A percentile compares a stretch with the other conserved stretches of the same genome.
These are phyloP conservation scores for Ptychochromis oligacanthus DNA, from an alignment of 2,113 vertebrate species.

Conservation along the genomic window DNA sequence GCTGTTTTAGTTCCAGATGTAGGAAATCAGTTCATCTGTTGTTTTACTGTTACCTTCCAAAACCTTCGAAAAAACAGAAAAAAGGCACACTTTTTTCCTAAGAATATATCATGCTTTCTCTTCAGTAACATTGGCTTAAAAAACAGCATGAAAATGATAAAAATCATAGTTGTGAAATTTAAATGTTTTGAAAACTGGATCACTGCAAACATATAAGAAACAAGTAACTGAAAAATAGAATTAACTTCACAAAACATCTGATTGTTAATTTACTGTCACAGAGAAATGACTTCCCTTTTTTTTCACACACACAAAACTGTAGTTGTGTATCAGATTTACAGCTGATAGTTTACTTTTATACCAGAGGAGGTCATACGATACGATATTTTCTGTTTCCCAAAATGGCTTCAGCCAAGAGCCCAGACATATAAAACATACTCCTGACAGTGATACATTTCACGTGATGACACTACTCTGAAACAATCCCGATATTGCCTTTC, in stretches of 20 bases:
- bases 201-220: background rate
- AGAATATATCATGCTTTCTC: background rate
- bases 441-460: constrained; percentile 77
- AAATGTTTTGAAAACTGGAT: background rate
- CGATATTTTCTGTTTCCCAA: constrained; percentile 80
- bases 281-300: constrained; percentile 26
- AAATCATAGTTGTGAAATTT: background rate
- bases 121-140: background rate
- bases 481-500: constrained; percentile 81
- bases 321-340: constrained; percentile 75
- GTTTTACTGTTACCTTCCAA: background rate
- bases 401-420: constrained; percentile 72
- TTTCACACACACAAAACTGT: constrained; percentile 52
- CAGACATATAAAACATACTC: constrained; percentile 74
- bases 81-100: background rate
- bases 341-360: constrained; percentile 78
- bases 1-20: background rate
- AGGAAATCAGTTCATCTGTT: background rate
- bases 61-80: background rate
- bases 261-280: background rate
- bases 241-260: background rate
- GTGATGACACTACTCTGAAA: constrained; percentile 80
- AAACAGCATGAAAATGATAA: background rate
- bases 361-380: constrained; percentile 76
- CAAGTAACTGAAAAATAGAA: background rate